A percentile compares a stretch with the other conserved stretches of the same genome.
phyloP scores from a whole-genome alignment of 2,888 invertebrate species.

The Poecilus cupreus region DNA sequence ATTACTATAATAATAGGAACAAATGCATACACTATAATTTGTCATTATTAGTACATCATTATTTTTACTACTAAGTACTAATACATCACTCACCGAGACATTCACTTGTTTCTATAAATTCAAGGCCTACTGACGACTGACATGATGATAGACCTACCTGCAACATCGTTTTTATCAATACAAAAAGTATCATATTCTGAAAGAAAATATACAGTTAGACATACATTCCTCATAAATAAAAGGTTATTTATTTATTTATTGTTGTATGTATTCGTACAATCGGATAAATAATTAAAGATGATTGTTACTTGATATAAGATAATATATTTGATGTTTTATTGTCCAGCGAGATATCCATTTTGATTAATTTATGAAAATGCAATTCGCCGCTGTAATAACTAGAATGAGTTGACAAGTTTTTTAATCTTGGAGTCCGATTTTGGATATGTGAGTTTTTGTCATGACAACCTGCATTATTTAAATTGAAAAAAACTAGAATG shows the following conservation, averaged over 20 bases:
- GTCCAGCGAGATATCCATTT: neutral
- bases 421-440: neutral
- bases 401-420: conserved; percentile 5
- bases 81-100: neutral
- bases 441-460: conserved; percentile 14
- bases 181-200: conserved; percentile 4
- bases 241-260: neutral
- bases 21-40: conserved; percentile 26
- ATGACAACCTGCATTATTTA: neutral
- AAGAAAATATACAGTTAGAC: conserved; percentile 13
- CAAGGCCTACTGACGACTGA: conserved; percentile 14
- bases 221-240: neutral
- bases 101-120: conserved; percentile 21
- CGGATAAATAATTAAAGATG: neutral
- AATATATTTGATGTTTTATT: too few relatives aligned
- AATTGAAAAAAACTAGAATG: neutral
- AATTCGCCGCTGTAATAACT: conserved; percentile 8
- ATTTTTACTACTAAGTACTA: conserved; percentile 14
- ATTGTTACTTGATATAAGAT: neutral
- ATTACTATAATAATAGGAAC: conserved; percentile 17
- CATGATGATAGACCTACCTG: neutral
- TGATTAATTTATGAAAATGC: conserved; percentile 25
- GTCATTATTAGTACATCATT: conserved; percentile 23
- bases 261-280: neutral
- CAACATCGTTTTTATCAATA: conserved; percentile 8